Percentiles rank a stretch among this genome's conserved stretches.
phyloP scores from a whole-genome alignment of 2,113 vertebrate genomes.

The Vicugna pacos region DNA sequence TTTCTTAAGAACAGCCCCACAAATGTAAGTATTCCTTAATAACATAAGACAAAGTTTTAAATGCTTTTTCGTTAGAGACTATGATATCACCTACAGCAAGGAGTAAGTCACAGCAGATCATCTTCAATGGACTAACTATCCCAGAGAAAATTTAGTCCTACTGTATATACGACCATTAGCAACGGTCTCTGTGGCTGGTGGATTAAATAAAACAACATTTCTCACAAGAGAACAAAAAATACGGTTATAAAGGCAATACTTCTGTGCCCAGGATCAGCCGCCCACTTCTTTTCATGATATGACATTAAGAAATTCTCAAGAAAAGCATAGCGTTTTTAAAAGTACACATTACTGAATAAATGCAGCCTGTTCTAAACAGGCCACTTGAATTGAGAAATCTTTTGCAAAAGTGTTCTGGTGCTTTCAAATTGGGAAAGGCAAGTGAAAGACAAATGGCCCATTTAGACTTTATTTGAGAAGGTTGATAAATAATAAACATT shows the following conservation, averaged over 20 bases:
- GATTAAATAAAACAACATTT: conserved; percentile 38
- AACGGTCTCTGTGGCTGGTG: not conserved
- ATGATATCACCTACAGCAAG: not conserved
- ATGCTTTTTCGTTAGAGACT: not conserved
- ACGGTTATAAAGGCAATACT: not conserved
- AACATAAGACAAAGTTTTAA: not conserved
- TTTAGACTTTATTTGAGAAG: not conserved
- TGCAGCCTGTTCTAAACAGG: not conserved
- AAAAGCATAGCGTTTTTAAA: conserved; percentile 7
- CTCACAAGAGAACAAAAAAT: not conserved
- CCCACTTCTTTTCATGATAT: not conserved
- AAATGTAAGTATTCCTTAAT: conserved; percentile 9
- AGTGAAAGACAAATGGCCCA: not conserved
- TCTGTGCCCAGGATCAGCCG: not conserved
- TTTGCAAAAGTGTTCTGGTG: not conserved
- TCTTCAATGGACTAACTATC: conserved; percentile 14
- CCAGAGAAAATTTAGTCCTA: conserved; percentile 27
- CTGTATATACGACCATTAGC: not conserved
- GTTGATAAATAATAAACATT: conserved; percentile 20
- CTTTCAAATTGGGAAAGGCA: conserved; percentile 18
- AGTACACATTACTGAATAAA: not conserved
- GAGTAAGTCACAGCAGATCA: conserved; percentile 34
- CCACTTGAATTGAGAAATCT: not conserved
- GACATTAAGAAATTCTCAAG: conserved; percentile 11
- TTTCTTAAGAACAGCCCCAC: not conserved